Percentiles rank a stretch among this genome's conserved stretches.
These are phyloP conservation scores for Calcarius lapponicus DNA, from an alignment of 2,797 vertebrate species.

Conservation along the genomic window DNA sequence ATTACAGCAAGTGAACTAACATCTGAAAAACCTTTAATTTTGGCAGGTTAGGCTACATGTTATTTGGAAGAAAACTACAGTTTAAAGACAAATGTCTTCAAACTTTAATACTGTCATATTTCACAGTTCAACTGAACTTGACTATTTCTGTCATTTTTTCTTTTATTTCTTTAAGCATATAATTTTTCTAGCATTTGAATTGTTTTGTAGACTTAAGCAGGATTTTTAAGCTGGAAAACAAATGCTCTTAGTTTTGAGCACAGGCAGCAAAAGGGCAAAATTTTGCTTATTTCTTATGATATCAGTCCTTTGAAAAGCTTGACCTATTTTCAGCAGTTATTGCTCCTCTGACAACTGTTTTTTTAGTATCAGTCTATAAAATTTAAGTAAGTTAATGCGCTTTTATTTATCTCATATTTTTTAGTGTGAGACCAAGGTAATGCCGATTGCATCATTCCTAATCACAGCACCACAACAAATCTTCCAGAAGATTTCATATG, in stretches of 20 bases:
- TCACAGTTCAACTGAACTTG: neutral
- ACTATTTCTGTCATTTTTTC: neutral
- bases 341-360: slow-evolving; percentile 18
- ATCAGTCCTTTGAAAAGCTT: slow-evolving; percentile 32
- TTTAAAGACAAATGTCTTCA: slow-evolving; percentile 36
- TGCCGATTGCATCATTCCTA: neutral
- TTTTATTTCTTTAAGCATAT: slow-evolving; percentile 15
- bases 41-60: slow-evolving; percentile 41
- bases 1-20: slow-evolving; percentile 41
- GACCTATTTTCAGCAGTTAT: slow-evolving; percentile 68
- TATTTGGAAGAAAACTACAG: slow-evolving; percentile 38
- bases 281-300: slow-evolving; percentile 47
- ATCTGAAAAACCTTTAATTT: slow-evolving; percentile 68
- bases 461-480: neutral
- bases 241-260: slow-evolving; percentile 5
- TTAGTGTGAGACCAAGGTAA: neutral
- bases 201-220: neutral
- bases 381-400: slow-evolving; percentile 10
- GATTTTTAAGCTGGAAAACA: slow-evolving; percentile 6
- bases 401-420: slow-evolving; percentile 41
- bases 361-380: slow-evolving; percentile 12
- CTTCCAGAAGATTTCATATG: neutral
- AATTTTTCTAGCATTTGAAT: neutral
- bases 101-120: slow-evolving; percentile 31
- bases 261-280: slow-evolving; percentile 31